phyloP scores from a whole-genome alignment of 2,888 invertebrate genomes.

The Drosophila trichaetosa region DNA sequence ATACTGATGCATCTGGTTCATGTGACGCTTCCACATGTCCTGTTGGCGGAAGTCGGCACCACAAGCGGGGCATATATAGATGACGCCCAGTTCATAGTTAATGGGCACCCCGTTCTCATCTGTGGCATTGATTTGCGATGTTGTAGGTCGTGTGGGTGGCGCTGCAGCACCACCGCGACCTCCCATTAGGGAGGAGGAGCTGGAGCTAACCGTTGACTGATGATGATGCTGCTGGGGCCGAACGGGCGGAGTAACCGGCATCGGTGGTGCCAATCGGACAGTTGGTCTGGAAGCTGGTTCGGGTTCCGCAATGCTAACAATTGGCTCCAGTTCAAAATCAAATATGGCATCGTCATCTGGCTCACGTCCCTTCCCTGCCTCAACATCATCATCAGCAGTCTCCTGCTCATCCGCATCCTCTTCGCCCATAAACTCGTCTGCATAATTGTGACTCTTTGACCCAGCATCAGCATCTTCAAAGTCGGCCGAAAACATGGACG shows the following conservation, averaged over 20 bases:
- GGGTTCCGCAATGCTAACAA: constrained; percentile 53
- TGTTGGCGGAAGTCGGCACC: constrained; percentile 77
- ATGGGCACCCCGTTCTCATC: constrained; percentile 71
- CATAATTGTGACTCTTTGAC: constrained; percentile 25
- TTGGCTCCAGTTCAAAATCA: constrained; percentile 73
- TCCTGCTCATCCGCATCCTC: constrained; percentile 48
- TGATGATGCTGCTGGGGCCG: constrained; percentile 45
- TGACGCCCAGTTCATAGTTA: constrained; percentile 79
- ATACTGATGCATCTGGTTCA: constrained; percentile 76
- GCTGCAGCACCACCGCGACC: constrained; percentile 11
- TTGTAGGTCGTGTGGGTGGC: constrained; percentile 46
- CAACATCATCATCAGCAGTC: constrained; percentile 37
- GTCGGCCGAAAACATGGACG: constrained; percentile 79
- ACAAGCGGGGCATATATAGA: constrained; percentile 82
- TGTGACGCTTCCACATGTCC: constrained; percentile 80
- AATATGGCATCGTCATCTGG: constrained; percentile 80
- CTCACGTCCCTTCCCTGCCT: constrained; percentile 42
- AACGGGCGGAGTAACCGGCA: constrained; percentile 30
- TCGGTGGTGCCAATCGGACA: constrained; percentile 39
- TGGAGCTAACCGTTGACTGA: constrained; percentile 30
- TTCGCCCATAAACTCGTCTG: constrained; percentile 54
- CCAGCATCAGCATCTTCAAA: constrained; percentile 62
- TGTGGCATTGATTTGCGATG: constrained; percentile 73
- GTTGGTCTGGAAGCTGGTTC: constrained; percentile 10
- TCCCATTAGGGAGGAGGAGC: constrained; percentile 12